Base-by-base conservation (phyloP, 2,113 vertebrate genomes). In the Colius striatus region DNA sequence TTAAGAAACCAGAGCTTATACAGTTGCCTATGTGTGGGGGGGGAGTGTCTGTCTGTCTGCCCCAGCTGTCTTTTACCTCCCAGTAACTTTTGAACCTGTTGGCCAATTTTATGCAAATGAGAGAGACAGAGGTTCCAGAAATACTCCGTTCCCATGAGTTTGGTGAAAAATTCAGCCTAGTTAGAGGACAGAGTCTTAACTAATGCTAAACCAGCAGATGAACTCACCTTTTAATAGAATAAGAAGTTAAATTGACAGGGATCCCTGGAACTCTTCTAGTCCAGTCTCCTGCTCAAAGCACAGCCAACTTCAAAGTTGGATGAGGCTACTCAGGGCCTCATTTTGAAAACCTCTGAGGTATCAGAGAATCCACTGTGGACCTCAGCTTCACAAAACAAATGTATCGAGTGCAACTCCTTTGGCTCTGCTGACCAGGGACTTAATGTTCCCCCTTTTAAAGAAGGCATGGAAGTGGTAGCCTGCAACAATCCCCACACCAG, bases 1-100 rank as follows among this genome's bases (percentile, higher is more conserved):
- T 85, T 94, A 87, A 74, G 47, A 74, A 86, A 95, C 79, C 68
- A 84, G 90, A 51, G 76, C 47, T 88, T 60, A 58, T 38, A 60
- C 60, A 88, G 65, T 84, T 94, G 50, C 81, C 38, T 81, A 0
- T 55, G 48, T 63, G 32, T 55, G 36, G 16, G 53, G 85, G 70
- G 50, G 73, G 86, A 7, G 29, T 58, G 43, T 32, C 84, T 75
- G 11, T 55, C 67, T 60, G 26, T 77, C 65, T 78, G 57, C 14
- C 53, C 54, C 87, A 87, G 80, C 66, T 82, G 65, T 51, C 60
- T 63, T 90, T 75, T 87, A 81, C 60, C 65, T 94, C 65, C 48
- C 65, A 41, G 29, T 45, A 92, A 84, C 65, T 89, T 90, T 38
- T 81, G 53, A 92, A 78, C 61, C 55, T 54, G 70, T 23, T 34